phyloP scores from a whole-genome alignment of 2,888 invertebrate genomes.

The Drosophila kambysellisi region DNA sequence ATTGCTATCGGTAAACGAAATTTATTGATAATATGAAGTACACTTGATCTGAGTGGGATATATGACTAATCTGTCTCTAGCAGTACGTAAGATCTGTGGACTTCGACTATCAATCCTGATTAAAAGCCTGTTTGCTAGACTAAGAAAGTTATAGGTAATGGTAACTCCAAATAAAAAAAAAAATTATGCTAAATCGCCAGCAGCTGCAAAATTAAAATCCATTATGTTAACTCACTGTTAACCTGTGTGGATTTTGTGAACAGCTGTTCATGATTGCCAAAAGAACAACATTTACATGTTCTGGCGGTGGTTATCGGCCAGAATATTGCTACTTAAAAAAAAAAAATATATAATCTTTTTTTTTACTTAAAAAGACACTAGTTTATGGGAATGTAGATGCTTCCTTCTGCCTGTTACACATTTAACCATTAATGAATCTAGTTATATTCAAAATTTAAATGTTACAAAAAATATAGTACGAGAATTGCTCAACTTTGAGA shows the following conservation, averaged over 20 bases:
- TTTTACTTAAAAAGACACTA: no score
- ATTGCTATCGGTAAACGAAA: not conserved
- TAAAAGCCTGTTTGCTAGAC: not conserved
- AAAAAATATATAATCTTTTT: no score
- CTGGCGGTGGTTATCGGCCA: not conserved
- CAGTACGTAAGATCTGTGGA: no score
- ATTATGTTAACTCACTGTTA: not conserved
- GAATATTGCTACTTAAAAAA: no score
- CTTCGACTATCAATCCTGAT: not conserved
- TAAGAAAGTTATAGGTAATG: not conserved
- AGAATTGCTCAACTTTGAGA: not conserved
- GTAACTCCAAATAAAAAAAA: not conserved
- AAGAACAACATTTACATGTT: not conserved
- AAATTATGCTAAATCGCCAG: not conserved
- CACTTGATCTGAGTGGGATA: not conserved
- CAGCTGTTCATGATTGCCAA: not conserved
- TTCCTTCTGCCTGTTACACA: not conserved
- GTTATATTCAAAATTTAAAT: not conserved
- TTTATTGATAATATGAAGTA: not conserved
- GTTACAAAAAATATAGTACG: not conserved
- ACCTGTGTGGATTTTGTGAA: not conserved
- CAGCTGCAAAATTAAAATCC: not conserved
- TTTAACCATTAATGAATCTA: no score
- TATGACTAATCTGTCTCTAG: not conserved
- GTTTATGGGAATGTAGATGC: not conserved